These are phyloP conservation scores for Stenchaetothrips biformis DNA, from an alignment of 2,888 invertebrate species.

Conservation along the genomic window DNA sequence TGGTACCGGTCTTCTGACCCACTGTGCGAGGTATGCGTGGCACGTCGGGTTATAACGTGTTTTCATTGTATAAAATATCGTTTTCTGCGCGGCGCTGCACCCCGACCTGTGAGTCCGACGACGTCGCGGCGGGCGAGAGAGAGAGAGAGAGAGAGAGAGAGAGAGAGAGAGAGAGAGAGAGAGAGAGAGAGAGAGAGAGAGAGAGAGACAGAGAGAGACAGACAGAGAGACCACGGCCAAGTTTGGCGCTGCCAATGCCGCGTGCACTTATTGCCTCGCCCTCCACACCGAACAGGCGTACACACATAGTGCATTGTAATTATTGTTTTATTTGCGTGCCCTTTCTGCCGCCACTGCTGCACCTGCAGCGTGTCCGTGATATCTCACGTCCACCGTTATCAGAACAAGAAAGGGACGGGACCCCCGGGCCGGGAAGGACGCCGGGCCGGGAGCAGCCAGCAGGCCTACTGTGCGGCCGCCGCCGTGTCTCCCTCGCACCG, in stretches of 20 bases:
- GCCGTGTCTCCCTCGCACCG: neutral
- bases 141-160: neutral
- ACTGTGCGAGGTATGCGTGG: neutral
- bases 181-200: neutral
- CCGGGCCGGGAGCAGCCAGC: neutral
- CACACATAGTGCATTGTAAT: too few species aligned
- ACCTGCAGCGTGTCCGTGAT: too few species aligned
- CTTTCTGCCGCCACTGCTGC: too few species aligned
- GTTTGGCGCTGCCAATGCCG: too few species aligned
- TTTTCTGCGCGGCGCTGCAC: neutral
- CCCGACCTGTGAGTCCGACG: neutral
- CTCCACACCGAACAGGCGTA: too few species aligned
- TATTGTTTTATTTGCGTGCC: too few species aligned
- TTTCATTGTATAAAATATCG: slow-evolving; percentile 25
- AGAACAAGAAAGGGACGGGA: too few species aligned
- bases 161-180: neutral
- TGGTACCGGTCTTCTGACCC: too few species aligned
- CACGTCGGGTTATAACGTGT: slow-evolving; percentile 18
- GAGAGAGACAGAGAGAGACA: neutral
- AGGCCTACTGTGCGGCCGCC: neutral
- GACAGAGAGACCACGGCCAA: too few species aligned
- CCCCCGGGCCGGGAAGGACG: neutral
- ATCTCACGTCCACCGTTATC: too few species aligned
- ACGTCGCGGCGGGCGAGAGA: neutral
- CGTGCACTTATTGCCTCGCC: too few species aligned